Base-by-base conservation (phyloP, 2,888 invertebrate genomes). In the Lypha dubia region DNA sequence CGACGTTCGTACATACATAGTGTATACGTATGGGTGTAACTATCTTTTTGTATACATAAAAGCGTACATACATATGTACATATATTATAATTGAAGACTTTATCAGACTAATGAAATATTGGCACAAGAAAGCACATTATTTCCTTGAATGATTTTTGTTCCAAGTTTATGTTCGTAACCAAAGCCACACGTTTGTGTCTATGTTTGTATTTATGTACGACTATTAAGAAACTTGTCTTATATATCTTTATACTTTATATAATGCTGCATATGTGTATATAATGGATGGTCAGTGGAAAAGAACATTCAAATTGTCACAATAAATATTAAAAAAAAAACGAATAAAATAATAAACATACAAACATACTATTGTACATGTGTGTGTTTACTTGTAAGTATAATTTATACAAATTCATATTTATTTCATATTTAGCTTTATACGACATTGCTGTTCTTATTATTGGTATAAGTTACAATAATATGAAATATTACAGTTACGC, bases 231-330 rank as follows among this genome's bases (percentile, higher is more conserved):
- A 35, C 7, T 13, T 11, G 22, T 44, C 8, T 20, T 67, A 38
- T 13, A 35, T 35, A 60, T 9, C 32, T 15, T 20, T 13, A 35
- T 35, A 60, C 11, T 46, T 15, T 20, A 73, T 44, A 35, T 22
- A 56, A 28, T 46, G 11, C 53, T 74, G 46, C 49, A 58, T 44
- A 22, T 53, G 11, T 60, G n/a, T n/a, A 46, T 62, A 83, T 60
- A 65, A 71, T 79, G 75, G 75, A 71, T 79, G 79, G 79, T 76
- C 79, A 76, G 71, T 84, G 71, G 51, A 60, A 84, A 76, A 79
- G 65, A 76, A 86, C 84, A 86, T 86, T 86, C 81, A 86, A 86
- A 87, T 87, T 86, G 86, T 86, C 85, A 67, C 83, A 86, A 85
- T 86, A 87, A 86, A 86, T 86, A 84, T 67, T 75, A 75, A 84